Base-by-base conservation (phyloP, 2,113 vertebrate species). In the Scolopax mira region DNA sequence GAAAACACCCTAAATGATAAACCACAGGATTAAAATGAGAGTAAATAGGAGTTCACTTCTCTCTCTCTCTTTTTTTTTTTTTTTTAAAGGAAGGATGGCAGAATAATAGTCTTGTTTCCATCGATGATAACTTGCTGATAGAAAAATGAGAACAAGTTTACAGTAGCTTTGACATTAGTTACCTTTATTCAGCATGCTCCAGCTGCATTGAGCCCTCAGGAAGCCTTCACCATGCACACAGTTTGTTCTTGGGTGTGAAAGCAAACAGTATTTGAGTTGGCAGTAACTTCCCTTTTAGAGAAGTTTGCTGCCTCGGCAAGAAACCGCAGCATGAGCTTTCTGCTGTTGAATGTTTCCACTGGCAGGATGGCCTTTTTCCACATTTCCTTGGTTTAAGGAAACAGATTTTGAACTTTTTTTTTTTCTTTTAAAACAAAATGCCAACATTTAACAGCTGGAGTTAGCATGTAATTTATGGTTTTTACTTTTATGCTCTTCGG, bases 301-400 rank as follows among this genome's bases (percentile, higher is more conserved):
- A 98, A 98, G 98, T 99, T 98, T 99, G 99, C 99, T 99, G 98
- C 98, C 98, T 99, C 98, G 97, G 99, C 99, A 99, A 98, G 99
- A 99, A 99, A 98, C 98, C 98, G 96, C 98, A 98, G 98, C 93
- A 77, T 92, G 98, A 98, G 97, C 95, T 98, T 97, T 98, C 97
- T 98, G 98, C 96, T 96, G 98, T 98, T 97, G 98, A 97, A 98
- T 97, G 95, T 97, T 98, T 98, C 98, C 98, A 97, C 97, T 98
- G 98, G 98, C 99, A 99, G 98, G 98, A 99, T 99, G 98, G 98
- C 97, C 98, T 98, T 99, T 99, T 99, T 99, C 99, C 99, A 99
- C 98, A 98, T 99, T 99, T 99, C 98, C 98, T 98, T 98, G 97
- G 97, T 98, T 98, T 98, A 98, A 99, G 99, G 99, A 99, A 99